Base-by-base conservation (phyloP, 2,797 vertebrate species). In the Gymnodraco acuticeps region DNA sequence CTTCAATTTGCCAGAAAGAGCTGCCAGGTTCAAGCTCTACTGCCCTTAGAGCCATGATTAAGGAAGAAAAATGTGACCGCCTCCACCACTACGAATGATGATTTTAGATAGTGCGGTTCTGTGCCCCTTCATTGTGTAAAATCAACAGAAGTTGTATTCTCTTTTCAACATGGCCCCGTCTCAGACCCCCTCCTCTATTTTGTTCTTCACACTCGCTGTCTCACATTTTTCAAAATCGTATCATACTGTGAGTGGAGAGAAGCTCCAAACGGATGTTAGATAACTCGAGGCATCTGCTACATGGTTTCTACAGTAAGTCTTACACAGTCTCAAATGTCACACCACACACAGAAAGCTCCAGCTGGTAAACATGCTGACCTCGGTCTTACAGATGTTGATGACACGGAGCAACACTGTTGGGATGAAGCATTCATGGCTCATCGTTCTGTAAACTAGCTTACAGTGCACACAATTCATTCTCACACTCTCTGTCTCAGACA, bases 301-400 rank as follows among this genome's bases (percentile, higher is more conserved):
- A 17, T 58, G 59, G 62, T 20, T 80, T 42, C 50, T 42, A 60
- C 45, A 41, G 27, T 19, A 31, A 45, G 31, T 53, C 15, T 19
- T 27, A 10, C 12, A 47, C 16, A 16, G 11, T 45, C 31, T 43
- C 7, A 55, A 66, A 65, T 64, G 58, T 33, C 75, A 64, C 75
- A 64, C 52, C 47, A 11, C 4, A 54, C 66, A 33, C 33, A 38
- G 33, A 66, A 60, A 69, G 33, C 55, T 33, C 59, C 76, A 73
- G 80, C 77, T 72, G 82, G 62, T 63, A 43, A 67, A 70, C 74
- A 55, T 46, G 41, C 82, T 75, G 73, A 83, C 70, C 53, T 73
- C 51, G 20, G 47, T 23, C 38, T 56, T 72, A 14, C 70, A 78
- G 58, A 71, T 73, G 67, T 42, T 10, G 67, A 61, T 58, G 78